Conservation (phyloP, 2,888 invertebrate species). For the Blastobasis lacticolella region DNA sequence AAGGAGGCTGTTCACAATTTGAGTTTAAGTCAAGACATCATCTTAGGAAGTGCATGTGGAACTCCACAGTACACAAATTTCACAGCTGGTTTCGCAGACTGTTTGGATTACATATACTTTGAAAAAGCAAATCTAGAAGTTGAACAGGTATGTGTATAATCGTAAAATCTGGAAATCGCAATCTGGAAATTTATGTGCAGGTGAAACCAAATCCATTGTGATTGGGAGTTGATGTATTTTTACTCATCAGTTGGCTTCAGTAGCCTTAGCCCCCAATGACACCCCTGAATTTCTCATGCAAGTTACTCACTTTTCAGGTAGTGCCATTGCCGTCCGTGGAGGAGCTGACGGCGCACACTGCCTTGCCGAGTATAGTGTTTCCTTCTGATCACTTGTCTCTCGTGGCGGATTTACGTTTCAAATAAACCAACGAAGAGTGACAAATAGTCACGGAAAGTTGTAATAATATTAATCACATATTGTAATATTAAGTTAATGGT, state of each 20-base stretch:
- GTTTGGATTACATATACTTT: slow-evolving; percentile 94
- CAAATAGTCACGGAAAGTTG: too few relatives aligned
- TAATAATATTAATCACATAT: too few relatives aligned
- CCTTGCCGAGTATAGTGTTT: slow-evolving; percentile 90
- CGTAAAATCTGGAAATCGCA: too few relatives aligned
- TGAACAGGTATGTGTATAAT: slow-evolving; percentile 65
- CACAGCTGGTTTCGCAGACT: slow-evolving; percentile 86
- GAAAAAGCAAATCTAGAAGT: slow-evolving; percentile 78
- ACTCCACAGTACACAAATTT: slow-evolving; percentile 89
- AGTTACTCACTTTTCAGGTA: slow-evolving; percentile 61
- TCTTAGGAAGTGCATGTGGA: slow-evolving; percentile 86
- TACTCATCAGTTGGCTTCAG: too few relatives aligned
- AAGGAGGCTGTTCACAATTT: slow-evolving; percentile 78
- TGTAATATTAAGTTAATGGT: too few relatives aligned
- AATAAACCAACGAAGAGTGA: slow-evolving; percentile 9
- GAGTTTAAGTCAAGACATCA: slow-evolving; percentile 76
- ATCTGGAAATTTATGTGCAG: too few relatives aligned
- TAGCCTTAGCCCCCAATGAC: too few relatives aligned
- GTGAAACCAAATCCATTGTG: too few relatives aligned
- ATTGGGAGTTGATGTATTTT: too few relatives aligned
- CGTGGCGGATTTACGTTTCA: slow-evolving; percentile 82
- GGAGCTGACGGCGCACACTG: slow-evolving; percentile 81
- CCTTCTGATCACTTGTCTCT: slow-evolving; percentile 96
- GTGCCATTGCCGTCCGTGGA: slow-evolving; percentile 87
- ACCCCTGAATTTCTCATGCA: slow-evolving; percentile 3